Conservation (phyloP, 2,113 vertebrate species). For the Peucedramus taeniatus region DNA sequence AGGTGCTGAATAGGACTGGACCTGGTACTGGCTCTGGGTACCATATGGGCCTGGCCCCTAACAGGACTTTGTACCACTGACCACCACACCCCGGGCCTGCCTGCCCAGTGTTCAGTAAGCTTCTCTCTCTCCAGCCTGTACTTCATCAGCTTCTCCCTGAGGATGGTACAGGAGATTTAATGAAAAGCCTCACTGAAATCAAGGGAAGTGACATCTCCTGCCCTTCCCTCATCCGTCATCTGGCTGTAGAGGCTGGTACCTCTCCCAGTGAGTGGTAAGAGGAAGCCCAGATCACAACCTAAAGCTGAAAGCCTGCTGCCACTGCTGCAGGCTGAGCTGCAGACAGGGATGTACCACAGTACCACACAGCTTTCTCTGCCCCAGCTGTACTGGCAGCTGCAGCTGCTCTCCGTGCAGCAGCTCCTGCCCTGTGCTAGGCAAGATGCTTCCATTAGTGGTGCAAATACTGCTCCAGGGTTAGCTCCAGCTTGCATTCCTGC, state of each 20-base stretch:
- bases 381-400: neutral
- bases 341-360: neutral
- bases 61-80: neutral
- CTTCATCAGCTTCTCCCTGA: neutral
- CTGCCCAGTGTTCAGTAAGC: neutral
- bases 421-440: neutral
- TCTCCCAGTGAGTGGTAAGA: accelerated
- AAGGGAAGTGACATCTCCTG: neutral
- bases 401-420: neutral
- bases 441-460: neutral
- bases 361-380: neutral
- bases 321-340: neutral
- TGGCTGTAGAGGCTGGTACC: too few species aligned
- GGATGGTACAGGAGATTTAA: too few species aligned
- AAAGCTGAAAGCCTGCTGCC: neutral
- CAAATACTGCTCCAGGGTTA: neutral
- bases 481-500: neutral
- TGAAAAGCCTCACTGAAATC: neutral
- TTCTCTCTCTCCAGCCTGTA: too few species aligned
- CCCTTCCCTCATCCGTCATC: neutral
- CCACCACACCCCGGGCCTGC: accelerated
- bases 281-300: neutral
- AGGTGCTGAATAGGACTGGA: accelerated
- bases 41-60: neutral
- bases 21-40: neutral